Conservation (phyloP, 2,113 vertebrate species). For the Gasterosteus aculeatus region DNA sequence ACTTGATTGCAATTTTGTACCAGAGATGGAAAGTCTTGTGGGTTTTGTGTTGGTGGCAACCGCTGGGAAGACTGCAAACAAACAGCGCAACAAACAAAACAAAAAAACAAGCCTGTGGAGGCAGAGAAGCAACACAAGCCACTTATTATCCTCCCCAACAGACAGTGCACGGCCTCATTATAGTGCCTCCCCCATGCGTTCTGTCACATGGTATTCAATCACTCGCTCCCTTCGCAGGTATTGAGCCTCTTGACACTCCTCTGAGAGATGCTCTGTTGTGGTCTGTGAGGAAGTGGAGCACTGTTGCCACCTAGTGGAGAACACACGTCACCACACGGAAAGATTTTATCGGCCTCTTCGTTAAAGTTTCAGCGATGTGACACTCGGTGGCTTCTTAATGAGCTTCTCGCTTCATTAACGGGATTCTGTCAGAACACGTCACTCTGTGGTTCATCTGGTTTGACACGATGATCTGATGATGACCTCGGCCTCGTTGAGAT, state of each 20-base stretch:
- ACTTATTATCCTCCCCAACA: constrained; percentile 23
- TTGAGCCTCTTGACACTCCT: not conserved
- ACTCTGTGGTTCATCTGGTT: not conserved
- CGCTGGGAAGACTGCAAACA: constrained; percentile 49
- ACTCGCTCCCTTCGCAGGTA: not conserved
- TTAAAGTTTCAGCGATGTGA: not conserved
- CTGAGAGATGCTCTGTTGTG: not conserved
- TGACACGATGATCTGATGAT: not conserved
- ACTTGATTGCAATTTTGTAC: constrained; percentile 71
- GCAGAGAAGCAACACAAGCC: constrained; percentile 61
- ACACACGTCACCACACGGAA: not conserved
- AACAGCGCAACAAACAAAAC: constrained; percentile 31
- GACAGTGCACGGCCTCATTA: constrained; percentile 29
- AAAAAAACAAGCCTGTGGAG: constrained; percentile 24
- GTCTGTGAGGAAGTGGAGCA: not conserved
- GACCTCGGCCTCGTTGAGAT: not conserved
- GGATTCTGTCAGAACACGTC: constrained; percentile 29
- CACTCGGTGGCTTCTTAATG: constrained; percentile 10
- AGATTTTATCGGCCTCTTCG: no score
- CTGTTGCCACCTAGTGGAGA: constrained; percentile 54
- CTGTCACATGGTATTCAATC: not conserved
- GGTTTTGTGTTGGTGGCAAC: constrained; percentile 67
- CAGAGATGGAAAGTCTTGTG: constrained; percentile 70
- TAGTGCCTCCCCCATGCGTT: constrained; percentile 20
- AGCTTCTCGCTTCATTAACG: not conserved